Base-by-base conservation (phyloP, 2,888 invertebrate species). In the Cheilosia scutellata region DNA sequence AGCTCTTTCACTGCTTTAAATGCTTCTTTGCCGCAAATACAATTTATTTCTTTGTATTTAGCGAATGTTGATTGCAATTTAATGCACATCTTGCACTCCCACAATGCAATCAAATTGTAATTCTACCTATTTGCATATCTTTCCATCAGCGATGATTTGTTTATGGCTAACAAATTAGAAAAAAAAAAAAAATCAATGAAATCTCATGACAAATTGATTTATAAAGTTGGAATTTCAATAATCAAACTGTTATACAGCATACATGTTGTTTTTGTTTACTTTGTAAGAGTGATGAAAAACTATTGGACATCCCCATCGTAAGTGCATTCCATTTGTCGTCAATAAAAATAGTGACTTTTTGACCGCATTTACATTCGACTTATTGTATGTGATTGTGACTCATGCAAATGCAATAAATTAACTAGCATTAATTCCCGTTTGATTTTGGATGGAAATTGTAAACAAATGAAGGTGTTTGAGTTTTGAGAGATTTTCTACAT, bases 141-240 rank as follows among this genome's bases (percentile, higher is more conserved):
- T 31, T 42, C 16, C 51, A 29, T 13, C 33, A 25, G 1, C 33
- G n/a, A 25, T 42, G 37, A 55, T 40, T 42, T 70, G 29, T 25
- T 68, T 68, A 68, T 42, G 20, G 31, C 16, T 13, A 44, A 44
- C 4, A 16, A 55, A 44, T 70, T 70, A 47, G 5, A 42, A 13
- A 31, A 37, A 40, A 51, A 42, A 13, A 31, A 66, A 44, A 68
- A 68, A 25, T 13, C 55, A 68, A 68, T 57, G 31, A 44, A 42
- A 55, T 0, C 2, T 13, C 20, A 5, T 11, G 31, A 57, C 57
- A 47, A 70, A 57, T 70, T 57, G 44, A 57, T 13, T 1, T 33
- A 20, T 31, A 44, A 70, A 49, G n/a, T 13, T 5, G 16, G 13
- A 29, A 55, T 42, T 6, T 9, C 20, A 49, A 16, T 20, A 33